Percentiles rank a stretch among this genome's conserved stretches.
phyloP scores from a whole-genome alignment of 2,113 vertebrate genomes.

The human (Homo sapiens) region DNA sequence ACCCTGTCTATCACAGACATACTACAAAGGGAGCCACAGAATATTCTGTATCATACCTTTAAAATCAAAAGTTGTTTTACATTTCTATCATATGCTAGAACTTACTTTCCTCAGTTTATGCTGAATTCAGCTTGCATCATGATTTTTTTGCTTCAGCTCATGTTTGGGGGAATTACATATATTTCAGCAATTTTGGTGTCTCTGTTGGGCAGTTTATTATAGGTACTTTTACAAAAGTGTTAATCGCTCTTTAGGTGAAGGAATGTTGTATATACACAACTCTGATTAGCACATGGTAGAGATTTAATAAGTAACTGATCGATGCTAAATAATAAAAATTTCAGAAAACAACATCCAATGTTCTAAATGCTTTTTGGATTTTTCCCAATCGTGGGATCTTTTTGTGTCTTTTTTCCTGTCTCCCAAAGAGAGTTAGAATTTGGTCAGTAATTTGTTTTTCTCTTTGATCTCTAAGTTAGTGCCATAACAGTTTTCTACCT shows the following conservation, averaged over 20 bases:
- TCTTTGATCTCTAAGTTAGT: not conserved
- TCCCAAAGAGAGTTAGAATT: not conserved
- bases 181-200: slow-evolving; percentile 2
- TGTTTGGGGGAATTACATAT: not conserved
- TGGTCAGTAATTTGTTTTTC: not conserved
- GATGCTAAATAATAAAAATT: not conserved
- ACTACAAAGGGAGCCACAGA: not conserved
- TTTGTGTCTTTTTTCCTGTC: not conserved
- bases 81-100: not conserved
- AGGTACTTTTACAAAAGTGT: not conserved
- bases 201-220: slow-evolving; percentile 21
- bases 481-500: not conserved
- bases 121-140: not conserved
- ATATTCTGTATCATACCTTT: not conserved
- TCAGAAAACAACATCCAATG: not conserved
- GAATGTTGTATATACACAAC: not conserved
- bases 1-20: not conserved
- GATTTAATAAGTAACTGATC: not conserved
- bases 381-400: not conserved
- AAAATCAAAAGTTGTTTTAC: not conserved
- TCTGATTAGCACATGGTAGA: not conserved
- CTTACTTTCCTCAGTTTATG: not conserved
- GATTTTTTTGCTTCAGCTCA: not conserved
- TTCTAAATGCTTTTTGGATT: not conserved
- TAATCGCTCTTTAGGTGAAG: not conserved